Conservation (phyloP, 2,888 invertebrate genomes). For the Drosophila robusta region DNA sequence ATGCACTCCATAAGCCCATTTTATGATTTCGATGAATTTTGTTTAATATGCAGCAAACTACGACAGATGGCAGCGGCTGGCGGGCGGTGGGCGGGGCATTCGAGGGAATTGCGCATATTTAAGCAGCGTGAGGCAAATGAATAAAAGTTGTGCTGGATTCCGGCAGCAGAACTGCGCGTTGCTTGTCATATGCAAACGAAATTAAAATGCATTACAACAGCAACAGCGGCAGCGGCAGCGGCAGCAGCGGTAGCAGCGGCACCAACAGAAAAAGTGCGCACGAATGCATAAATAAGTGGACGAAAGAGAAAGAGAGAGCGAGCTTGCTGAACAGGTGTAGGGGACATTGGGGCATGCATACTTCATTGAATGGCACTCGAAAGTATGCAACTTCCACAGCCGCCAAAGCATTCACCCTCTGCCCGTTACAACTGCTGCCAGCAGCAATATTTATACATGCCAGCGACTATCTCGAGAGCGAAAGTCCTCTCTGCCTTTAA, state of each 20-base stretch:
- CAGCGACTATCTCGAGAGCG: conserved; percentile 26
- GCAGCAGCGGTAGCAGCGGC: conserved; percentile 13
- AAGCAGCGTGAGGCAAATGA: conserved; percentile 72
- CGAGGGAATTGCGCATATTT: conserved; percentile 65
- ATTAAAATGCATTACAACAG: conserved; percentile 78
- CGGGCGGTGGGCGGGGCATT: background rate
- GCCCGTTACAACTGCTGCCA: conserved; percentile 9
- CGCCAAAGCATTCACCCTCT: conserved; percentile 26
- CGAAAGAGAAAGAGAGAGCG: conserved; percentile 11
- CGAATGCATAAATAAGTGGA: conserved; percentile 78
- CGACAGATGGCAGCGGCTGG: conserved; percentile 28
- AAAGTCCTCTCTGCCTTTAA: conserved; percentile 31
- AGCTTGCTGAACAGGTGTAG: conserved; percentile 23
- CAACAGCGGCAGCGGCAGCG: conserved; percentile 20
- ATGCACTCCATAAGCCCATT: conserved; percentile 66
- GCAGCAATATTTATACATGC: conserved; percentile 31
- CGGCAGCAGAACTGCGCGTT: conserved; percentile 54
- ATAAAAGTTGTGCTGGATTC: conserved; percentile 70
- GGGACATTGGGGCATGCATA: conserved; percentile 45
- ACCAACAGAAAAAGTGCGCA: conserved; percentile 70
- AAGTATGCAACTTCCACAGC: conserved; percentile 61
- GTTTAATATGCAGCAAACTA: conserved; percentile 49
- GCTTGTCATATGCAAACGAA: conserved; percentile 79
- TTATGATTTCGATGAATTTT: conserved; percentile 72
- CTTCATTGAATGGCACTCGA: conserved; percentile 78